phyloP scores from a whole-genome alignment of 2,113 vertebrate genomes.

The Spea multiplicata region DNA sequence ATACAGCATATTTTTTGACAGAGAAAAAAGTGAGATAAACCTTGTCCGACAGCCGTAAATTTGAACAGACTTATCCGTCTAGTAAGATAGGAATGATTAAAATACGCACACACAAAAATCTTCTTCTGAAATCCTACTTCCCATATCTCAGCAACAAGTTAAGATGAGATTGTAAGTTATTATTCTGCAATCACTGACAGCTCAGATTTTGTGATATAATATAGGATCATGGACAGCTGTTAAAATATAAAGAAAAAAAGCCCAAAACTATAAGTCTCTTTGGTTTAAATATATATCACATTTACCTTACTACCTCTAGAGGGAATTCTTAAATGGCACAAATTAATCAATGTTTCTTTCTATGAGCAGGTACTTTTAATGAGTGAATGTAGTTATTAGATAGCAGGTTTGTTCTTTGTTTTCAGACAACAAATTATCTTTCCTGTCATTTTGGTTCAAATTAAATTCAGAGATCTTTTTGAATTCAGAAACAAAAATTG shows the following conservation, averaged over 20 bases:
- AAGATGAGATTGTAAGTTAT: not conserved
- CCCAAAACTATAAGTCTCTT: conserved; percentile 30
- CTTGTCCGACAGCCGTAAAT: conserved; percentile 10
- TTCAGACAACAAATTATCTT: too few species aligned
- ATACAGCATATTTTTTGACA: conserved; percentile 23
- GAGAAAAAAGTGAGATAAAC: conserved; percentile 28
- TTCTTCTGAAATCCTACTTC: not conserved
- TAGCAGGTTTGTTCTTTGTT: too few species aligned
- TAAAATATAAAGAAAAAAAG: conserved; percentile 8
- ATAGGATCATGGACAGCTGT: not conserved
- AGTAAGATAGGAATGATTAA: conserved; percentile 9
- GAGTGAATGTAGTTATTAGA: conserved; percentile 54
- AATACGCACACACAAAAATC: not conserved
- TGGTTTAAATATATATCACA: conserved; percentile 42
- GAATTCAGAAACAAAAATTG: too few species aligned
- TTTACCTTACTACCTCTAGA: conserved; percentile 1
- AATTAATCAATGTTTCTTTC: conserved; percentile 38
- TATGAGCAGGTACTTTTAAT: conserved; percentile 17
- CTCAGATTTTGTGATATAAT: not conserved
- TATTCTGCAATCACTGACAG: conserved; percentile 1
- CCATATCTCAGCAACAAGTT: not conserved
- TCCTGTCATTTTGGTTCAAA: too few species aligned
- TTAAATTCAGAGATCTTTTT: too few species aligned
- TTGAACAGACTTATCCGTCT: not conserved
- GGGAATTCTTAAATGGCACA: conserved; percentile 46